phyloP scores from a whole-genome alignment of 2,797 vertebrate genomes.

The Syncerus caffer region DNA sequence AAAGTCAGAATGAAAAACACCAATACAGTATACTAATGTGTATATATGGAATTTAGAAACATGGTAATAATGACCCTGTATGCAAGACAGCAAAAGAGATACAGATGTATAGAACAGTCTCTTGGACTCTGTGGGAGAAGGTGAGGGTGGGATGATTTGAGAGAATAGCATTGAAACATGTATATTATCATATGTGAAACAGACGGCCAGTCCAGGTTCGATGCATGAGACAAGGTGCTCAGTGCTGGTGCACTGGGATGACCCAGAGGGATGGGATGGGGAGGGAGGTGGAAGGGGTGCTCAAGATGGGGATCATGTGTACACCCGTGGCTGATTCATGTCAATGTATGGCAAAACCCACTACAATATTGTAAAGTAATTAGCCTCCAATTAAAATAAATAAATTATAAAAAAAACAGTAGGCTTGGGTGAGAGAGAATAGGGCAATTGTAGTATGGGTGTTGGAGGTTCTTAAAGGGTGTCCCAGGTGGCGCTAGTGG shows the following conservation, averaged over 20 bases:
- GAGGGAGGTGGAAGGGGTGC: too few relatives aligned
- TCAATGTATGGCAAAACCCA: neutral
- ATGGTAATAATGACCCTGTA: fast-evolving
- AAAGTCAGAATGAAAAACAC: neutral
- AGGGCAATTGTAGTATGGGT: neutral
- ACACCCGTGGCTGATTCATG: neutral
- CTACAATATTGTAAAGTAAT: neutral
- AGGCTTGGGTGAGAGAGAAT: neutral
- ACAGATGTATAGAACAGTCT: neutral
- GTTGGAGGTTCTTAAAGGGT: neutral
- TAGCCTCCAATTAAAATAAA: neutral
- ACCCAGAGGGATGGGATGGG: neutral
- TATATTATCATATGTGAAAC: neutral
- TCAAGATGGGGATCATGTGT: neutral
- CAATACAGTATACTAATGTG: neutral
- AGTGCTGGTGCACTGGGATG: neutral
- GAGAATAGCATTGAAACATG: neutral
- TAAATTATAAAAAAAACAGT: neutral
- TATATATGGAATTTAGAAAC: neutral
- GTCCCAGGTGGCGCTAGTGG: neutral
- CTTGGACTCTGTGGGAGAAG: neutral
- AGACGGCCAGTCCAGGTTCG: fast-evolving
- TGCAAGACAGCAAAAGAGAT: neutral
- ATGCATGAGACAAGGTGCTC: neutral
- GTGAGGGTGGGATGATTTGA: neutral